phyloP scores from a whole-genome alignment of 2,888 invertebrate genomes.

The Abrostola tripartita region DNA sequence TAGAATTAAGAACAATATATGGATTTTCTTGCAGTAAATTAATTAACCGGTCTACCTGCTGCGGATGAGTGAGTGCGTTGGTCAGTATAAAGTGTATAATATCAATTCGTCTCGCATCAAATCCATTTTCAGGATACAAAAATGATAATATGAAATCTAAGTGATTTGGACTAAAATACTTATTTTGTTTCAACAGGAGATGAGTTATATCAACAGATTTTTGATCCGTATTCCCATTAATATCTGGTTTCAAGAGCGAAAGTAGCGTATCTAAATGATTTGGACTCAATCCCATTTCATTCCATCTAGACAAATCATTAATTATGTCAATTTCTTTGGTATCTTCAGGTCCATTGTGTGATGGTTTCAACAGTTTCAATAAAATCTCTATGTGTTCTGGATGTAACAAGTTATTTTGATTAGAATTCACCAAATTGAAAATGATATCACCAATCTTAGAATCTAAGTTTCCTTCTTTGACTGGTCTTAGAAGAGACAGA shows the following conservation, averaged over 20 bases:
- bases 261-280: constrained; percentile 28
- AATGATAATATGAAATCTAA: constrained; percentile 35
- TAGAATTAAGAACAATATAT: constrained; percentile 27
- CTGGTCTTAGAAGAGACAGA: constrained; percentile 33
- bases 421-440: constrained; percentile 23
- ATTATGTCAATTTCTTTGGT: constrained; percentile 12
- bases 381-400: constrained; percentile 30
- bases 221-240: constrained; percentile 17
- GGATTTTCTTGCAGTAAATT: constrained; percentile 18
- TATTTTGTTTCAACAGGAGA: constrained; percentile 25
- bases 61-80: constrained; percentile 15
- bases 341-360: constrained; percentile 9
- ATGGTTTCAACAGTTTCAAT: constrained; percentile 23
- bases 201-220: constrained; percentile 38
- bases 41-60: constrained; percentile 12
- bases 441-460: constrained; percentile 12
- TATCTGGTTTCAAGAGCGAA: constrained; percentile 30
- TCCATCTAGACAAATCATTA: constrained; percentile 23
- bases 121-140: constrained; percentile 24
- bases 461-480: constrained; percentile 18
- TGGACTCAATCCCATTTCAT: constrained; percentile 28
- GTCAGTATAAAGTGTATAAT: constrained; percentile 36
- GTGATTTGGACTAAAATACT: constrained; percentile 6
- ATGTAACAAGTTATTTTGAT: constrained; percentile 19
- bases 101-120: constrained; percentile 38